A percentile compares a stretch with the other conserved stretches of the same genome.
Conservation (phyloP, 2,113 vertebrate species). For the Martes martes region DNA sequence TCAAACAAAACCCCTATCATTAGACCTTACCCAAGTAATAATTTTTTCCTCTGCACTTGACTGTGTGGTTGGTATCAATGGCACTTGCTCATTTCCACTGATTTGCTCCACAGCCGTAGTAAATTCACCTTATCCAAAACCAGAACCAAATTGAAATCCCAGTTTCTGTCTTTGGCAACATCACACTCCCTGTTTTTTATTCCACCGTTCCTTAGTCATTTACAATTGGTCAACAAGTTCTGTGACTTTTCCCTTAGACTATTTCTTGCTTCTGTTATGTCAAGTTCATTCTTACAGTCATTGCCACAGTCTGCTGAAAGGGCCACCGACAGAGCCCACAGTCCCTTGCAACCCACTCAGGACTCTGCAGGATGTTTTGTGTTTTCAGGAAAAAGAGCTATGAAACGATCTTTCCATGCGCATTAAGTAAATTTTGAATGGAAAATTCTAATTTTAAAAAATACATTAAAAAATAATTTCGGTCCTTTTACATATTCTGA, state of each 20-base stretch:
- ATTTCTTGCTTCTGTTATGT: background rate
- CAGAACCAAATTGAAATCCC: background rate
- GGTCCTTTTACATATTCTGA: background rate
- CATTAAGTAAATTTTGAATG: background rate
- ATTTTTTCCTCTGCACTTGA: background rate
- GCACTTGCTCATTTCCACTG: background rate
- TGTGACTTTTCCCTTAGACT: background rate
- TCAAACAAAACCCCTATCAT: background rate
- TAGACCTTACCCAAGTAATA: background rate
- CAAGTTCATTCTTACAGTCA: background rate
- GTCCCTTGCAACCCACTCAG: background rate
- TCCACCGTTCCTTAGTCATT: background rate
- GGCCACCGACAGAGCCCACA: background rate
- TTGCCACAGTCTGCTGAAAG: background rate
- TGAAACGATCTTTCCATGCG: background rate
- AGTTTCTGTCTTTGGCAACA: background rate
- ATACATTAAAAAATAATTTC: background rate
- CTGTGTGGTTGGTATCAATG: background rate
- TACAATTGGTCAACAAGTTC: background rate
- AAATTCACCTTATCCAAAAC: background rate
- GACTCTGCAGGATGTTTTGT: background rate
- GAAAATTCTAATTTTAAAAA: conserved; percentile 14
- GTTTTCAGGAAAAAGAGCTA: background rate
- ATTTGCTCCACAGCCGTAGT: background rate
- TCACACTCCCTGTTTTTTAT: background rate